Conservation (phyloP, 2,113 vertebrate species). For the Amazona vittata region DNA sequence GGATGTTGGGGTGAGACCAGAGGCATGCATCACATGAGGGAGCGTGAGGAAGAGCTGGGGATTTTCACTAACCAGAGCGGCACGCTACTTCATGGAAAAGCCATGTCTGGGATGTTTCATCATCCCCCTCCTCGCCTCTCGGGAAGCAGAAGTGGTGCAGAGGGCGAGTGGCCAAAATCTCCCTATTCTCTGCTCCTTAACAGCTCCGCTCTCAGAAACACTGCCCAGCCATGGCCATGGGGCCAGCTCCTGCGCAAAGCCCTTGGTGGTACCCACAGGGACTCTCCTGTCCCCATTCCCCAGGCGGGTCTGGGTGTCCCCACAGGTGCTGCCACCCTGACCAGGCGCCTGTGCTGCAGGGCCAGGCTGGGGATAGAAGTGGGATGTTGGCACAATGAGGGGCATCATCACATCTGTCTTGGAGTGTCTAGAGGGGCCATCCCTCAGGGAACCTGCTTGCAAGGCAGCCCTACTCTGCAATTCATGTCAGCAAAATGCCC, state of each 20-base stretch:
- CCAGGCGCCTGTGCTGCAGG: not conserved
- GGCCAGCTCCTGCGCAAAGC: not conserved
- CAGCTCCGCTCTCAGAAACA: not conserved
- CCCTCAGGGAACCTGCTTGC: not conserved
- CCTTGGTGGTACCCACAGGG: not conserved
- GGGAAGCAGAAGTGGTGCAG: not conserved
- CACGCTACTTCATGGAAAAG: not conserved
- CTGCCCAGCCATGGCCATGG: not conserved
- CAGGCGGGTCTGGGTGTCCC: not conserved
- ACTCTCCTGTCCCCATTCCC: not conserved
- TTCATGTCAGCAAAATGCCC: not conserved
- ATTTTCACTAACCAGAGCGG: not conserved
- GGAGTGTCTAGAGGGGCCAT: not conserved
- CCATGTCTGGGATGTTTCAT: not conserved
- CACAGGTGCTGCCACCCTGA: rapidly evolving
- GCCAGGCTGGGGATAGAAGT: not conserved
- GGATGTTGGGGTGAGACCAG: rapidly evolving
- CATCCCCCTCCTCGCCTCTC: not conserved
- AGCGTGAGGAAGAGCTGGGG: not conserved
- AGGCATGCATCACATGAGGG: rapidly evolving
- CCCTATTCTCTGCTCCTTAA: rapidly evolving
- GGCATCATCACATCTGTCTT: rapidly evolving
- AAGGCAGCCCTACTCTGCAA: not conserved
- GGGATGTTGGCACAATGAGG: not conserved
- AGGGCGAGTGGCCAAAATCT: not conserved